phyloP scores from a whole-genome alignment of 2,797 vertebrate genomes.

The Phataginus tricuspis region DNA sequence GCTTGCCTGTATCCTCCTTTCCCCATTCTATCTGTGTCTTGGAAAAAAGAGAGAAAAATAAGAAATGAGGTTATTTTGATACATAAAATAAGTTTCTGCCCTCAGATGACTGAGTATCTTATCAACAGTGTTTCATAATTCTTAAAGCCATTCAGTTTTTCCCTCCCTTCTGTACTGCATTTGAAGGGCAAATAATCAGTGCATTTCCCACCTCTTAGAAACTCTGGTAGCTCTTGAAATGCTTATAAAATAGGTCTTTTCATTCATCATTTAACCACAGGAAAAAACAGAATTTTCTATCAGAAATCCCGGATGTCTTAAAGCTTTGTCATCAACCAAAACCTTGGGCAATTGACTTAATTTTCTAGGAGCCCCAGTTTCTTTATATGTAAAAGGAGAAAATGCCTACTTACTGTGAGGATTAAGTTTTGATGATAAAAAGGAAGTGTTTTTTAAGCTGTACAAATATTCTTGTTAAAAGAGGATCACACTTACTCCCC shows the following conservation, averaged over 20 bases:
- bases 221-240: conserved; percentile 37
- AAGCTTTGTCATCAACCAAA: conserved; percentile 17
- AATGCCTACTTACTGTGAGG: neutral
- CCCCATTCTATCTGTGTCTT: neutral
- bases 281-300: conserved; percentile 24
- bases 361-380: neutral
- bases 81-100: neutral
- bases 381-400: conserved; percentile 34
- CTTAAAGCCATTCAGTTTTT: neutral
- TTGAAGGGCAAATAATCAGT: conserved; percentile 38
- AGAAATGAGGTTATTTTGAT: neutral
- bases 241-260: conserved; percentile 46
- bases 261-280: conserved; percentile 4
- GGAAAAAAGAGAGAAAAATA: neutral
- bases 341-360: conserved; percentile 33
- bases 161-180: neutral
- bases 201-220: neutral
- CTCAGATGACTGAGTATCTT: conserved; percentile 6
- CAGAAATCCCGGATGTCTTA: neutral
- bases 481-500: neutral
- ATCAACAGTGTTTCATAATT: neutral
- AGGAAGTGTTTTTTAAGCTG: neutral
- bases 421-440: neutral
- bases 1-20: neutral
- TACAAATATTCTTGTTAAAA: conserved; percentile 36